Percentiles rank a stretch among this genome's conserved stretches.
phyloP scores from a whole-genome alignment of 2,888 invertebrate genomes.

The Drosophila paranaensis region DNA sequence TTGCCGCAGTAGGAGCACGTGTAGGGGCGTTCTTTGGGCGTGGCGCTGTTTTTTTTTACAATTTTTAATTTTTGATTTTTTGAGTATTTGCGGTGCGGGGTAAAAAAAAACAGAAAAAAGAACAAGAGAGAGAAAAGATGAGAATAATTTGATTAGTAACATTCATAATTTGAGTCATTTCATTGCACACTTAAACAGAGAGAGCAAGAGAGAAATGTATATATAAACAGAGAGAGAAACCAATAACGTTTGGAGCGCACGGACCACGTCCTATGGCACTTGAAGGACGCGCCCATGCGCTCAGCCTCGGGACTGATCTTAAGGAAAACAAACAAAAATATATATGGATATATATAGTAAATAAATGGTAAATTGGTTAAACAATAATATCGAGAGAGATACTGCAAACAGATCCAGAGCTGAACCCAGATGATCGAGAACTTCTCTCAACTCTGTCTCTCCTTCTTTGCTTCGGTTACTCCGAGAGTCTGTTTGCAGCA shows the following conservation, averaged over 20 bases:
- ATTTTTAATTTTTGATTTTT: conserved; percentile 8
- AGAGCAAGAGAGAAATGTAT: not conserved
- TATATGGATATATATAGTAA: conserved; percentile 38
- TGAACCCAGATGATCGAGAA: not conserved
- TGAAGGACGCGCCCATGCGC: conserved; percentile 69
- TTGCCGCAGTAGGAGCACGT: conserved; percentile 84
- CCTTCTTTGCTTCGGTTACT: not conserved
- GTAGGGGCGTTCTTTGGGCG: conserved; percentile 85
- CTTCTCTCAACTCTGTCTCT: not conserved
- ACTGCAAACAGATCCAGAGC: not conserved
- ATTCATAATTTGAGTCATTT: conserved; percentile 46
- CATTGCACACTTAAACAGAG: conserved; percentile 46
- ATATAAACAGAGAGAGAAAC: conserved; percentile 36
- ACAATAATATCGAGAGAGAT: conserved; percentile 21
- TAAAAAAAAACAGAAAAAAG: conserved; percentile 38
- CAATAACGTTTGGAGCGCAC: conserved; percentile 54
- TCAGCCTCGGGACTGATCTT: conserved; percentile 64
- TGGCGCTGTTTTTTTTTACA: conserved; percentile 72
- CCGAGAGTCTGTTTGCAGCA: conserved; percentile 2
- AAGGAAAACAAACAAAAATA: conserved; percentile 72
- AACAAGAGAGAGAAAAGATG: conserved; percentile 49
- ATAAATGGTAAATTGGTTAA: conserved; percentile 25
- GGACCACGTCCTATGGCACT: conserved; percentile 67
- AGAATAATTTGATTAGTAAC: conserved; percentile 72
- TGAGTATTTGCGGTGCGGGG: conserved; percentile 50